phyloP scores from a whole-genome alignment of 2,797 vertebrate genomes.

The Clarias laeviceps region DNA sequence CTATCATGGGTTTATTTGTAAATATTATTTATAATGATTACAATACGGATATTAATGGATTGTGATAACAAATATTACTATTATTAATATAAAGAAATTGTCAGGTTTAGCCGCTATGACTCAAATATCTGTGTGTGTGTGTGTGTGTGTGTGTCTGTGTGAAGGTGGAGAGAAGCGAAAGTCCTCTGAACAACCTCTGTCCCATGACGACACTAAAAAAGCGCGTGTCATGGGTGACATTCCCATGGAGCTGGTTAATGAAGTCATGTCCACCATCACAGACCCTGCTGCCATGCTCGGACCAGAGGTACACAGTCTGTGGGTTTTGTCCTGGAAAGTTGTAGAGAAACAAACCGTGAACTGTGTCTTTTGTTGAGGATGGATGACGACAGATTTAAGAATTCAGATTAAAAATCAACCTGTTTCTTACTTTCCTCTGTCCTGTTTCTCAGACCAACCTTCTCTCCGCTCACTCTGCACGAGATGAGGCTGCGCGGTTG shows the following conservation, averaged over 20 bases:
- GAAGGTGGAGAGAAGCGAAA: constrained; percentile 90
- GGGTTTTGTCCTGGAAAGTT: neutral
- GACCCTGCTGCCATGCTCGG: constrained; percentile 90
- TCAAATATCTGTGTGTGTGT: neutral
- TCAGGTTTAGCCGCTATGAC: neutral
- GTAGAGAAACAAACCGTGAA: neutral
- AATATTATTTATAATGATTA: neutral
- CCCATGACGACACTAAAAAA: constrained; percentile 88
- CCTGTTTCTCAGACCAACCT: constrained; percentile 82
- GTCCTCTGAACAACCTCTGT: constrained; percentile 82
- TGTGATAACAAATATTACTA: neutral
- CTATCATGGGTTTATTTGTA: neutral
- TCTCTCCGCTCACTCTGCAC: constrained; percentile 91
- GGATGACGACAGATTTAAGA: neutral
- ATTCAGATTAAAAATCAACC: neutral
- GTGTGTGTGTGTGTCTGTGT: neutral
- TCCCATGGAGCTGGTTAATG: constrained; percentile 94
- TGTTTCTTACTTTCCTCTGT: neutral
- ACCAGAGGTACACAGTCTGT: constrained; percentile 83
- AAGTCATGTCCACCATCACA: constrained; percentile 97
- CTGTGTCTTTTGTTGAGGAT: neutral
- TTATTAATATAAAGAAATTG: neutral
- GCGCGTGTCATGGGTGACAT: constrained; percentile 91
- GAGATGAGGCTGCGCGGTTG: constrained; percentile 92
- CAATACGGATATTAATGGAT: neutral